Evolutionary conservation across 2,888 invertebrate species (phyloP), one percentile per base, ranked within the genome.

Genomic region (Erpobdella octoculata): DNA sequence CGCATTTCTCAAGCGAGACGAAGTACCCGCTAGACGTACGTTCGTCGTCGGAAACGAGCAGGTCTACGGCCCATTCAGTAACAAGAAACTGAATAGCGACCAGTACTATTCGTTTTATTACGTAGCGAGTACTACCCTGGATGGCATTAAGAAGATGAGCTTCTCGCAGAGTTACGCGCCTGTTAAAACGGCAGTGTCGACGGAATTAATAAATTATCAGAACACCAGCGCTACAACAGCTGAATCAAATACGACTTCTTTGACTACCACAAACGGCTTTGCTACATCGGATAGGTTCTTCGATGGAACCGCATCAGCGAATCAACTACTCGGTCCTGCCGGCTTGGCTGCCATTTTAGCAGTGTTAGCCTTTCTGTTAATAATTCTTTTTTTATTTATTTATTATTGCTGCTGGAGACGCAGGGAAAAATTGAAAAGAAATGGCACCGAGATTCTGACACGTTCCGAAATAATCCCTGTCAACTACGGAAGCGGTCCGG

Each of bases 1-100:
- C 78, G 88, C 92, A 0, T 84, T 84, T 71, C 86, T 87, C 53
- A 87, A 89, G 75, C 89, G 88, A 0, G 71, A 62, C 15, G 73
- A 74, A 38, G 61, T 75, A 9, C 35, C 37, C n/a, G 87, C 91
- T 76, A 71, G 75, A 31, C 76, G 72, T 6, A 86, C 86, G 70
- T 93, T 93, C 82, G 85, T 86, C 0, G 88, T 93, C 61, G 93
- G 93, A 5, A 90, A 93, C 83, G 87, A 87, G 12, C 86, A 84
- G 73, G 86, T 84, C 3, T 90, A 92, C 80, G 89, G 90, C 74
- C 88, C 87, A 0, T 92, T 88, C 80, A 88, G 86, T 76, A 93
- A 93, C 85, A 89, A 88, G 1, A 90, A 90, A 0, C 81, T 93
- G 68, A 86, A 87, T 12, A 81, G 86, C 37, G 86, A 87, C 15